A percentile compares a stretch with the other conserved stretches of the same genome.
These are phyloP conservation scores for Holcopasites calliopsidis DNA, from an alignment of 1,140 invertebrate species.

Conservation along the genomic window DNA sequence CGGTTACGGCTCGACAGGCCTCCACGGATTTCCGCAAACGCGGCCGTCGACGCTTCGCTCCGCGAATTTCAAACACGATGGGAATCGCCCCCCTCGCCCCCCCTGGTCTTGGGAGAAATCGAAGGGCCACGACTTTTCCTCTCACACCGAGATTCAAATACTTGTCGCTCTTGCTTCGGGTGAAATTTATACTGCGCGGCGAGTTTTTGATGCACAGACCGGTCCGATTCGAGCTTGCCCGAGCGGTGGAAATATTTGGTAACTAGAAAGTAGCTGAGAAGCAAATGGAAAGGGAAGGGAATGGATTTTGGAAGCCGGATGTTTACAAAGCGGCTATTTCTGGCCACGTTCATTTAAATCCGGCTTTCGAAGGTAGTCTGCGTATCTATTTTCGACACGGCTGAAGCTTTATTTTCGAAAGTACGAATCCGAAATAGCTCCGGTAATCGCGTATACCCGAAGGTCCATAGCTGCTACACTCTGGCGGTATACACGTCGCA, in stretches of 20 bases:
- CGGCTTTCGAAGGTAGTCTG: neutral
- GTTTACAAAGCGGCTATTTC: too few relatives aligned
- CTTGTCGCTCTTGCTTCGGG: too few relatives aligned
- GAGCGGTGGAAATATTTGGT: neutral
- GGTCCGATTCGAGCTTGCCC: neutral
- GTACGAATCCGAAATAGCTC: neutral
- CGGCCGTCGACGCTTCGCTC: constrained; percentile 3
- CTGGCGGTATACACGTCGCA: neutral
- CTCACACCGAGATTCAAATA: too few relatives aligned
- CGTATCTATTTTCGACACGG: neutral
- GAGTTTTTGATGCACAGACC: too few relatives aligned
- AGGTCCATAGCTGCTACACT: neutral
- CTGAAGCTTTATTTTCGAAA: neutral
- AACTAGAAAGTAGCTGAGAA: neutral
- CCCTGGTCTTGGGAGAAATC: too few relatives aligned
- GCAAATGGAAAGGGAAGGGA: neutral
- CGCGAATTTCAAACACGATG: constrained; percentile 12
- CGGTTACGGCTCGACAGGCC: constrained; percentile 52
- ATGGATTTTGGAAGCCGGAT: neutral
- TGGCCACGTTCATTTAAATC: neutral
- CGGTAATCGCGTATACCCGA: too few relatives aligned
- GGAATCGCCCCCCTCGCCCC: too few relatives aligned
- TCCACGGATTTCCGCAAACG: constrained; percentile 60
- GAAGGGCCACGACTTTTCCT: neutral
- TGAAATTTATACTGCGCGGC: too few relatives aligned